Evolutionary conservation across 2,797 vertebrate genomes (phyloP).

Genomic region (Remorina albescens): DNA sequence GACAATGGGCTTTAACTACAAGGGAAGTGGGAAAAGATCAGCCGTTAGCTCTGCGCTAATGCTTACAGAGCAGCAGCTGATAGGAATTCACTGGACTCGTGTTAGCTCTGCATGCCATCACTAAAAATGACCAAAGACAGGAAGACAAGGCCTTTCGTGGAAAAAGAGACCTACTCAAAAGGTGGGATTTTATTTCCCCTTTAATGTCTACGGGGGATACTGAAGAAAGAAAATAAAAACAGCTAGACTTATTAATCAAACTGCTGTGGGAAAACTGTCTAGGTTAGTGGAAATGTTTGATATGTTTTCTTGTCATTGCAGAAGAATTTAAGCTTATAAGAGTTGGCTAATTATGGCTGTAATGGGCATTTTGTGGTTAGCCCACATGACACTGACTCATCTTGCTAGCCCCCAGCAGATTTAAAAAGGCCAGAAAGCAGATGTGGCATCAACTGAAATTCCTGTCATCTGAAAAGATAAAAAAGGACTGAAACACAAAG

Average conservation of each 20-base stretch:
- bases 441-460: conserved; percentile 6
- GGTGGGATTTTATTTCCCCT: background rate
- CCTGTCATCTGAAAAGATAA: conserved; percentile 17
- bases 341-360: background rate
- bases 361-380: conserved; percentile 16
- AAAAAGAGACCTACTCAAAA: too few relatives aligned
- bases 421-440: conserved; percentile 27
- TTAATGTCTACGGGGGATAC: too few relatives aligned
- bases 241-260: too few relatives aligned
- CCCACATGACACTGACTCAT: conserved; percentile 28
- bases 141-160: background rate
- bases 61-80: too few relatives aligned
- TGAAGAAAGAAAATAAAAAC: background rate
- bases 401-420: background rate
- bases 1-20: too few relatives aligned
- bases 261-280: background rate
- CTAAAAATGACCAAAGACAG: background rate
- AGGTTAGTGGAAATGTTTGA: background rate
- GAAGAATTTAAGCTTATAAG: background rate
- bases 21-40: too few relatives aligned
- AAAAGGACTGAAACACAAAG: background rate
- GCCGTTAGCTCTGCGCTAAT: too few relatives aligned
- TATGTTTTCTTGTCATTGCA: background rate
- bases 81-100: too few relatives aligned
- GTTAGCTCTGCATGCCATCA: too few relatives aligned